These are phyloP conservation scores for Scaptomyza pallida DNA, from an alignment of 1,140 invertebrate species.

Conservation along the genomic window DNA sequence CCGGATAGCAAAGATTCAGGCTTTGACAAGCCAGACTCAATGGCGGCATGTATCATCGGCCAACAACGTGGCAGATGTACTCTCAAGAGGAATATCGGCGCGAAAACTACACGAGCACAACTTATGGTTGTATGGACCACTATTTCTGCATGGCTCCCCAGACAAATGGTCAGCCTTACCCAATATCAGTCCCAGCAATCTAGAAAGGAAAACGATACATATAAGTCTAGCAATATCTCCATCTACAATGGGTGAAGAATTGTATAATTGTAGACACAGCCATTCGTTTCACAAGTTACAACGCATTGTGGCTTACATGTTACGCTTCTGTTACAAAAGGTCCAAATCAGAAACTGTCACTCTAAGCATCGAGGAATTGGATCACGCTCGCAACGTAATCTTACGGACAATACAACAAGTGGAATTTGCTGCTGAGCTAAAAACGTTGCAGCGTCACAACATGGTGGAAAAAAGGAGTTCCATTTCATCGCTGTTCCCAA, in stretches of 20 bases:
- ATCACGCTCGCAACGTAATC: neutral
- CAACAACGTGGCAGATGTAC: slow-evolving; percentile 1
- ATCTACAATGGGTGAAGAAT: too few relatives aligned
- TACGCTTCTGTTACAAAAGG: neutral
- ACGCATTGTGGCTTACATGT: neutral
- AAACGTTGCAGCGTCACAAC: neutral
- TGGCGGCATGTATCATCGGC: neutral
- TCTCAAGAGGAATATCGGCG: too few relatives aligned
- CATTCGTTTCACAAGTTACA: slow-evolving; percentile 12
- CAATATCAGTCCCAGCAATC: neutral
- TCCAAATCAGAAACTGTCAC: neutral
- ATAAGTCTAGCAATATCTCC: neutral
- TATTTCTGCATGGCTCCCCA: neutral
- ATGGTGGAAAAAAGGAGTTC: neutral
- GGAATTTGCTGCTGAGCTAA: neutral
- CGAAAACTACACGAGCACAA: too few relatives aligned
- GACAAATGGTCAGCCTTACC: too few relatives aligned
- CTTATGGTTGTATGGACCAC: neutral
- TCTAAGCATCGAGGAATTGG: neutral
- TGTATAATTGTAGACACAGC: slow-evolving; percentile 6
- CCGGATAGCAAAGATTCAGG: slow-evolving; percentile 3
- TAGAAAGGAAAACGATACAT: neutral
- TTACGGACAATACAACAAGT: too few relatives aligned
- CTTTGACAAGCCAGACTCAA: too few relatives aligned
- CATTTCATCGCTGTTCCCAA: slow-evolving; percentile 41